Percentiles rank a stretch among this genome's conserved stretches.
Conservation (phyloP, 1,140 invertebrate genomes). For the Archegozetes longisetosus region DNA sequence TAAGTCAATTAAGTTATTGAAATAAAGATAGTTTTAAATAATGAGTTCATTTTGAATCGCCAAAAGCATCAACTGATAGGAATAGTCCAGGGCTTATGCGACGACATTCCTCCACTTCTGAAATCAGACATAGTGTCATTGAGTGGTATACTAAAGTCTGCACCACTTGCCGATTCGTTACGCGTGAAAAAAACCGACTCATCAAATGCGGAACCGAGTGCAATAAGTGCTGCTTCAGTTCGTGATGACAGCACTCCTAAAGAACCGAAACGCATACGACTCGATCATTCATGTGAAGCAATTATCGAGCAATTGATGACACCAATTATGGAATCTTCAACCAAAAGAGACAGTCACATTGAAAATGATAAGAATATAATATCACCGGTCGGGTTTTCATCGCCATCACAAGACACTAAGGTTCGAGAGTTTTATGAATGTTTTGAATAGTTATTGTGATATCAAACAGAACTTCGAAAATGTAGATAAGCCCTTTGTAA, state of each 20-base stretch:
- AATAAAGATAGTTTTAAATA: neutral
- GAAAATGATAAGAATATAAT: slow-evolving; percentile 26
- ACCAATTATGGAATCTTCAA: slow-evolving; percentile 28
- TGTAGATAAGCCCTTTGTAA: too few relatives aligned
- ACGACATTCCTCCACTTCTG: slow-evolving; percentile 25
- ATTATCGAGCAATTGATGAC: slow-evolving; percentile 34
- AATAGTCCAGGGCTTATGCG: slow-evolving; percentile 29
- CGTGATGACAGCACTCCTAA: slow-evolving; percentile 19
- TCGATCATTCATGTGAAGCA: slow-evolving; percentile 29
- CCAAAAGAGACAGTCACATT: slow-evolving; percentile 17
- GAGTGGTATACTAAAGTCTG: slow-evolving; percentile 46
- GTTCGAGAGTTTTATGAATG: neutral
- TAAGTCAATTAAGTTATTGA: neutral
- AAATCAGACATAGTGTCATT: slow-evolving; percentile 39
- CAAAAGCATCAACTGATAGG: slow-evolving; percentile 30
- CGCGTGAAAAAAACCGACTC: slow-evolving; percentile 39
- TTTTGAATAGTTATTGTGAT: neutral
- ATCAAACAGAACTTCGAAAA: too few relatives aligned
- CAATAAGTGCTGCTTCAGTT: neutral
- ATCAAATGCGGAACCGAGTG: slow-evolving; percentile 12
- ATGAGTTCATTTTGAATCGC: neutral
- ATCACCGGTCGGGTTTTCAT: neutral
- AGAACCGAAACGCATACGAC: slow-evolving; percentile 26
- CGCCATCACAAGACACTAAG: neutral
- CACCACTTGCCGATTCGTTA: neutral